Base-by-base conservation (phyloP, 2,113 vertebrate species). In the Zosterops borbonicus region DNA sequence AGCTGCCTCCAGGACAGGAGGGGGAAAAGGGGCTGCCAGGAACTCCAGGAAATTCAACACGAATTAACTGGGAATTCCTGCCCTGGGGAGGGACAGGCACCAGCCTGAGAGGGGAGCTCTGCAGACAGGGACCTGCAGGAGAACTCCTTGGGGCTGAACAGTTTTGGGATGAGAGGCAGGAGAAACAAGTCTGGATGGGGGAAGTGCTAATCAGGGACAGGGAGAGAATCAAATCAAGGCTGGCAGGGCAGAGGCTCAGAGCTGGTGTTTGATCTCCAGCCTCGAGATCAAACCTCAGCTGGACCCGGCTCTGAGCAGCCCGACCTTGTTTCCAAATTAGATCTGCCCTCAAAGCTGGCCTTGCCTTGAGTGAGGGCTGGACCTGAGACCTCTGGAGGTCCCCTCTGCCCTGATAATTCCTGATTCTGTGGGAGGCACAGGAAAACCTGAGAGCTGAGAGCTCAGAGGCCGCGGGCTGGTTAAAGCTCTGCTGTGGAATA, bases 81-180 rank as follows among this genome's bases (percentile, higher is more conserved):
- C 5, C 24, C 49, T 33, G 42, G 29, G 12, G 8, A 77, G 12
- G 29, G 41, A 14, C 17, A 1, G 7, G 14, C 16, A 6, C 6
- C 6, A 20, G 49, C 2, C 2, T 1, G 9, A 20, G 8, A 47
- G 25, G 12, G 19, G 8, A 25, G 21, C 44, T 50, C 60, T 39
- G 16, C 42, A 12, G 22, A 16, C 28, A 69, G 28, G 47, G 24
- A 63, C 28, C 78, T 59, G 39, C 31, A 69, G 73, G 53, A 18
- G 14, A 31, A 27, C 2, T 25, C 7, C 0, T 24, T 1, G 1
- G 53, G 55, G 53, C 6, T 62, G 18, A 12, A 2, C 3, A 12
- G 24, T 5, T 67, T 2, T 18, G 14, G 59, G 31, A 3, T 76
- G 53, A 63, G 76, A 14, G 0, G 2, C 11, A 27, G 50, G 18